Evolutionary conservation across 2,797 vertebrate genomes (phyloP).

Genomic region (Ambastaia sidthimunki): DNA sequence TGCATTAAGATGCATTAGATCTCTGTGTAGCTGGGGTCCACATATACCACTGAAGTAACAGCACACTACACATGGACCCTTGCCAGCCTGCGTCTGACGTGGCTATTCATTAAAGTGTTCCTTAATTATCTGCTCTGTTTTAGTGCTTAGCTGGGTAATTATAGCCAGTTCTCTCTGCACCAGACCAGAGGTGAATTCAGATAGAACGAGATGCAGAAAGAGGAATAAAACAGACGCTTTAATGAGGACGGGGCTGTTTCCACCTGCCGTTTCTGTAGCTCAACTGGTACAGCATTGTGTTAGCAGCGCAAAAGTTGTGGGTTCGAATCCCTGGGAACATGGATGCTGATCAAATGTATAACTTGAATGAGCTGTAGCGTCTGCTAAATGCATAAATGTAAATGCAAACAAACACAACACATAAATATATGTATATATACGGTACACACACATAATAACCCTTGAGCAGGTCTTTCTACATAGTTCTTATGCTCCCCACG

Average conservation of each 20-base stretch:
- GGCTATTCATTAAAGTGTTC: constrained; percentile 55
- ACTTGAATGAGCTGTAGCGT: too few species aligned
- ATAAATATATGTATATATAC: too few species aligned
- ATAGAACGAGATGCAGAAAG: constrained; percentile 2
- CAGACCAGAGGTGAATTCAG: constrained; percentile 31
- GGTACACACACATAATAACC: too few species aligned
- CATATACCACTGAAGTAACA: constrained; percentile 23
- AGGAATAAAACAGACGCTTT: constrained; percentile 9
- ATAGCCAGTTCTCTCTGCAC: constrained; percentile 19
- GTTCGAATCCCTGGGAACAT: too few species aligned
- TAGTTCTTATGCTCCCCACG: too few species aligned
- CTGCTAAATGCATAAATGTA: too few species aligned
- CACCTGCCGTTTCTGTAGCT: too few species aligned
- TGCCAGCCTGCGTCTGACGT: constrained; percentile 25
- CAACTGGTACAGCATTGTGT: too few species aligned
- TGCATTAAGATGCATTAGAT: constrained; percentile 28
- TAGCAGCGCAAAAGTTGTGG: too few species aligned
- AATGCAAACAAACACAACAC: too few species aligned
- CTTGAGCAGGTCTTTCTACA: too few species aligned
- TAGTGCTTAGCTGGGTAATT: constrained; percentile 50
- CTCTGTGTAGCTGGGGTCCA: constrained; percentile 18
- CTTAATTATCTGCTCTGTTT: constrained; percentile 54
- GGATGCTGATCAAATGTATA: too few species aligned
- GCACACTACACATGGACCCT: constrained; percentile 3
- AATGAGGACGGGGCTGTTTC: neutral